These are phyloP conservation scores for Lytechinus pictus DNA, from an alignment of 35 echinoderm and acorn worm genomes.

Conservation along the genomic window DNA sequence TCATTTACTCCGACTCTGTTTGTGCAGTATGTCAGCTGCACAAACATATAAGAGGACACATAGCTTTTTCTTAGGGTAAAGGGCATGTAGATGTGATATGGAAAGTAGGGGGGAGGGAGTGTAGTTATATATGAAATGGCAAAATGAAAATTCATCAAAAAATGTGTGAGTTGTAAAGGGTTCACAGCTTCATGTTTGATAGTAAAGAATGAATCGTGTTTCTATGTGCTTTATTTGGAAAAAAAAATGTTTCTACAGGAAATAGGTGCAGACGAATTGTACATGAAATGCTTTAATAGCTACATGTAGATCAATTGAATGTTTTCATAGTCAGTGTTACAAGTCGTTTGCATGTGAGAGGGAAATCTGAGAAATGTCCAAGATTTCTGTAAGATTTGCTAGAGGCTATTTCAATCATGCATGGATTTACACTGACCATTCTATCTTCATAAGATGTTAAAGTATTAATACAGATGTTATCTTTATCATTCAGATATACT, in stretches of 20 bases:
- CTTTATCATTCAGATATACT: too few species aligned
- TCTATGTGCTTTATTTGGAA: too few species aligned
- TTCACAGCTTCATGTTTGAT: too few species aligned
- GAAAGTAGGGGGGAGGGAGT: not conserved
- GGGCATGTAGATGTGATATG: not conserved
- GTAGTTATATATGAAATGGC: not conserved
- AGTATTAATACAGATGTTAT: not conserved
- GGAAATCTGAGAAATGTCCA: not conserved
- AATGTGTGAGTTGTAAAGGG: too few species aligned
- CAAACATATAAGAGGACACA: slow-evolving; percentile 6
- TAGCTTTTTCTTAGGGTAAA: not conserved
- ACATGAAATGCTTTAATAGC: too few species aligned
- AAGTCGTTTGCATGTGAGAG: not conserved
- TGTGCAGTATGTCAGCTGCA: slow-evolving; percentile 36
- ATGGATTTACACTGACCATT: not conserved
- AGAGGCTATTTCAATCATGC: not conserved
- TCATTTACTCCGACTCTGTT: slow-evolving; percentile 24
- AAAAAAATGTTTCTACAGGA: too few species aligned
- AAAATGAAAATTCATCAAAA: too few species aligned
- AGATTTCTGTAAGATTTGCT: not conserved
- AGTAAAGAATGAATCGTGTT: too few species aligned
- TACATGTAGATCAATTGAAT: not conserved
- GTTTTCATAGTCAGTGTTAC: not conserved
- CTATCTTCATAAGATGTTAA: slow-evolving; percentile 3
- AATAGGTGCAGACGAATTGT: too few species aligned